Base-by-base conservation (phyloP, 2,113 vertebrate genomes). In the Cololabis saira region DNA sequence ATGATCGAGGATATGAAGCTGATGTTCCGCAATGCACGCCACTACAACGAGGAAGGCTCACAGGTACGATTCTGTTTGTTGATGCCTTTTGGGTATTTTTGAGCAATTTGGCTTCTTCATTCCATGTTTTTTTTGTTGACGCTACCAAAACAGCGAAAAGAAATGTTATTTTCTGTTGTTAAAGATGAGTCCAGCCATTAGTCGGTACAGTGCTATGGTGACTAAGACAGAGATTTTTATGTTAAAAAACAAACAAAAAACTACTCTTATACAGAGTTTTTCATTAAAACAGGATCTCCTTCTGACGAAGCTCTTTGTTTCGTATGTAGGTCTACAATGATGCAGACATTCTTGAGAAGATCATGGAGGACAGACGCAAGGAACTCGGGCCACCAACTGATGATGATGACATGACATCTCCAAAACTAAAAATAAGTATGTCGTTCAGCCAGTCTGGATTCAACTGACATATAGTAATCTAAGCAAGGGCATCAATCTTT, bases 1-100 rank as follows among this genome's bases (percentile, higher is more conserved):
- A 95, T 99, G 96, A 91, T 97, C 55, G 96, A 98, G 57, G 96
- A 98, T 72, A 95, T 99, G 95, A 98, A 94, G 83, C 92, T 98
- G 61, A 99, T 99, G 96, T 99, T 99, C 80, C 96, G 97, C 4
- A 99, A 99, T 50, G 98, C 98, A 6, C 93, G 97, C 24, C 98
- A 99, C 81, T 99, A 98, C 84, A 99, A 99, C 0, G 98, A 99
- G 84, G 98, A 99, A 64, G 97, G 97, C 61, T 99, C 97, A 49
- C 98, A 95, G 95, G 98, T 99, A 81, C 74, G 55, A 52, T 37
- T 53, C 18, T 16, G 17, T 49, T 47, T 19, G 7, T 15, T 37
- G 15, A 21, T 50, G 15, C 3, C 9, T 33, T 30, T 45, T 24
- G 1, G 8, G 16, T 18, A 1, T 16, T 5, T 45, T 16, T 17